Evolutionary conservation across 2,888 invertebrate species (phyloP), one percentile per base, ranked within the genome.

Genomic region (Andrena bicolor): DNA sequence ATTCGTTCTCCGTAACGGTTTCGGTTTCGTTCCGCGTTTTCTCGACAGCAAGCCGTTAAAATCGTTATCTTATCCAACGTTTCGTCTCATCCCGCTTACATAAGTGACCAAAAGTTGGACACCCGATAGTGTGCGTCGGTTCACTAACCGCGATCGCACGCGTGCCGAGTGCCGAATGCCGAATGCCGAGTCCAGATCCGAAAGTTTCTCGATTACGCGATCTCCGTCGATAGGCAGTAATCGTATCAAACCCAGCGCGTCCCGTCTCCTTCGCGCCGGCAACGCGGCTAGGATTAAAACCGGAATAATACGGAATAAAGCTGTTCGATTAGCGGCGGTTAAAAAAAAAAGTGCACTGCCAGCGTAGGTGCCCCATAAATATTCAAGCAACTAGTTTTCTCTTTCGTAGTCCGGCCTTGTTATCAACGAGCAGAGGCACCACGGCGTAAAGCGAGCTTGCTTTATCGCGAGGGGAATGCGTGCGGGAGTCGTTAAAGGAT

Each of bases 301-400:
- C n/a, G 41, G 30, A 71, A 26, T 23, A 10, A 56, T 23, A 28
- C n/a, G n/a, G 2, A 32, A n/a, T n/a, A 70, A 49, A 69, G 69
- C 26, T n/a, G 77, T 69, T 35, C 63, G 48, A 63, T 72, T 32
- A 53, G 26, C 16, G 41, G n/a, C 65, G 20, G 3, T 2, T 20
- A 66, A 60, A 65, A 23, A 23, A 23, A 23, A 60, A 65, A 68
- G 10, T 41, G 49, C 23, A 16, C 23, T 10, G 7, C 35, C 20
- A 48, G 51, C 58, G 32, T 72, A 49, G 65, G 61, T 48, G 61
- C 35, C 48, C 53, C 35, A 65, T 68, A 28, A 78, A 78, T 72
- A 72, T 63, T 65, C 30, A 53, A 30, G 26, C 10, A 41, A 60
- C 51, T 20, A 60, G 51, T 64, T 56, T 56, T 49, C 26, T 48